These are phyloP conservation scores for Myiotriccus ornatus DNA, from an alignment of 2,797 vertebrate species.

Conservation along the genomic window DNA sequence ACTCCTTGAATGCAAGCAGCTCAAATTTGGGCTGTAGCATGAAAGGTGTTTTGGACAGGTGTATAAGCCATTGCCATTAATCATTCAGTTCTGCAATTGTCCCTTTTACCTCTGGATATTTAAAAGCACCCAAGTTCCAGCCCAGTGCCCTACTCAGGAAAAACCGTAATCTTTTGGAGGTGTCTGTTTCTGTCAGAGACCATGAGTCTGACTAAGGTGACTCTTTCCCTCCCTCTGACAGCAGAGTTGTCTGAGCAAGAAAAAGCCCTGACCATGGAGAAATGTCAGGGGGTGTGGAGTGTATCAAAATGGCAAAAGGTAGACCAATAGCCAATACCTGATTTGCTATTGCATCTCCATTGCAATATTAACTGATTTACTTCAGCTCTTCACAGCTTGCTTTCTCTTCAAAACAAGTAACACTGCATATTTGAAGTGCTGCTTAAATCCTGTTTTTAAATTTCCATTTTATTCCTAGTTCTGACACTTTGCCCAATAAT, in stretches of 20 bases:
- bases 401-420: background rate
- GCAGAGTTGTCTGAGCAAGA: background rate
- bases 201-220: background rate
- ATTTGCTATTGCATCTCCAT: background rate
- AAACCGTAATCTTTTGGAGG: background rate
- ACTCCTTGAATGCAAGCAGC: background rate
- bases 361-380: background rate
- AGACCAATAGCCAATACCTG: background rate
- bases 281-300: rapidly evolving
- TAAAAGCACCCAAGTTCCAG: background rate
- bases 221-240: background rate
- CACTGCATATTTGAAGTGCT: background rate
- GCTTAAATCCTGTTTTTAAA: background rate
- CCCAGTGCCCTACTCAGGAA: background rate
- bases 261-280: background rate
- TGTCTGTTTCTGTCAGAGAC: background rate
- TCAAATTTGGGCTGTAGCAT: background rate
- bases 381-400: background rate
- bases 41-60: background rate
- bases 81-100: background rate
- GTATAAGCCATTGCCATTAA: background rate
- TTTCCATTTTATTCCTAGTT: background rate
- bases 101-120: background rate
- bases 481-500: background rate
- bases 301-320: background rate